Evolutionary conservation across 2,888 invertebrate genomes (phyloP).

Genomic region (Hoplodrina ambigua): DNA sequence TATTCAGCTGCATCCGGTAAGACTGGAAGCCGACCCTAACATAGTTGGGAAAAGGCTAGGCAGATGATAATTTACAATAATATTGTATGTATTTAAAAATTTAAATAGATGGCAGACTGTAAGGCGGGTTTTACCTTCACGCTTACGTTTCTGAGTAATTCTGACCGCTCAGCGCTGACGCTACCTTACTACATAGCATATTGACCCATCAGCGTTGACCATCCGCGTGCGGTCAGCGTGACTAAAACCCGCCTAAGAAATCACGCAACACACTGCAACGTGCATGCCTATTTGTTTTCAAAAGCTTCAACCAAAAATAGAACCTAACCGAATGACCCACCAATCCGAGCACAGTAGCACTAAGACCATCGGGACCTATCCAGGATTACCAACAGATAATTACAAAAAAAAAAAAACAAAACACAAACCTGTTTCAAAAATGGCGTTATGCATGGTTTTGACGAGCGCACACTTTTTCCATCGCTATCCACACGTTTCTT

Average conservation of each 20-base stretch:
- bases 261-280: neutral
- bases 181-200: too few relatives aligned
- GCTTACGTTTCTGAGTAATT: too few relatives aligned
- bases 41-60: too few relatives aligned
- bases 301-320: slow-evolving; percentile 22
- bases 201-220: too few relatives aligned
- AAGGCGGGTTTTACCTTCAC: too few relatives aligned
- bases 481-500: slow-evolving; percentile 35
- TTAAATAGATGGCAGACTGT: neutral
- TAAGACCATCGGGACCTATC: neutral
- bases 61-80: too few relatives aligned
- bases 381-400: slow-evolving; percentile 3
- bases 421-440: slow-evolving; percentile 57
- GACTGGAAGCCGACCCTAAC: too few relatives aligned
- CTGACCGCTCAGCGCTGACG: too few relatives aligned
- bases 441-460: slow-evolving; percentile 47
- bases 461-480: neutral
- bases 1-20: too few relatives aligned
- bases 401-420: slow-evolving; percentile 13
- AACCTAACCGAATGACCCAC: neutral
- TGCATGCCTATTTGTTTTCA: slow-evolving; percentile 32
- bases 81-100: too few relatives aligned
- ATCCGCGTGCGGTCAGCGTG: too few relatives aligned
- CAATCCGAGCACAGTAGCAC: neutral
- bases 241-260: too few relatives aligned